These are phyloP conservation scores for Thyatira batis DNA, from an alignment of 2,888 invertebrate genomes.

Conservation along the genomic window DNA sequence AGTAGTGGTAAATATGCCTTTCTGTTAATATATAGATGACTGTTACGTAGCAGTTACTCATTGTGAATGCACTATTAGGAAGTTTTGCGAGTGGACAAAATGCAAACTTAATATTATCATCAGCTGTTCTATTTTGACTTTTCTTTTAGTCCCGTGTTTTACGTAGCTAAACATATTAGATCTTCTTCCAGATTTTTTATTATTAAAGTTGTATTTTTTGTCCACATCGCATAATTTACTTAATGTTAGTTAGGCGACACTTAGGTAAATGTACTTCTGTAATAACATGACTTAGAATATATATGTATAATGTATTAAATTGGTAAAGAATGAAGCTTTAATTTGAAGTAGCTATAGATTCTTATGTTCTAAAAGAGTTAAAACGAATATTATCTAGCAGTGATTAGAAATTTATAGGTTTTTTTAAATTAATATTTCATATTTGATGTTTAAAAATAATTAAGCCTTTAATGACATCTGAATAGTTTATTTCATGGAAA, in stretches of 20 bases:
- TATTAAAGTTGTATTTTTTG: conserved; percentile 37
- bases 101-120: too few relatives aligned
- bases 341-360: conserved; percentile 77
- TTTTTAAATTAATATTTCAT: not conserved
- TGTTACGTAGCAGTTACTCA: conserved; percentile 56
- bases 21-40: conserved; percentile 65
- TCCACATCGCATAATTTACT: conserved; percentile 33
- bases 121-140: conserved; percentile 4
- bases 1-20: conserved; percentile 58
- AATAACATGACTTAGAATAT: conserved; percentile 44
- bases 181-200: too few relatives aligned
- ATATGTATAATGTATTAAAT: conserved; percentile 53
- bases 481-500: not conserved
- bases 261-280: conserved; percentile 58
- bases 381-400: not conserved
- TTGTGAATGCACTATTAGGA: conserved; percentile 70
- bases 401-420: too few relatives aligned
- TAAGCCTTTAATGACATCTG: not conserved
- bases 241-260: conserved; percentile 51
- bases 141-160: not conserved
- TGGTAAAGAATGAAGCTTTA: conserved; percentile 80
- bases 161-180: too few relatives aligned
- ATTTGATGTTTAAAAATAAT: not conserved
- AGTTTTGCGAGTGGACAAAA: conserved; percentile 33
- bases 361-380: conserved; percentile 59